Percentiles rank a stretch among this genome's conserved stretches.
These are phyloP conservation scores for Dorcus parallelipipedus DNA, from an alignment of 2,888 invertebrate species.

Conservation along the genomic window DNA sequence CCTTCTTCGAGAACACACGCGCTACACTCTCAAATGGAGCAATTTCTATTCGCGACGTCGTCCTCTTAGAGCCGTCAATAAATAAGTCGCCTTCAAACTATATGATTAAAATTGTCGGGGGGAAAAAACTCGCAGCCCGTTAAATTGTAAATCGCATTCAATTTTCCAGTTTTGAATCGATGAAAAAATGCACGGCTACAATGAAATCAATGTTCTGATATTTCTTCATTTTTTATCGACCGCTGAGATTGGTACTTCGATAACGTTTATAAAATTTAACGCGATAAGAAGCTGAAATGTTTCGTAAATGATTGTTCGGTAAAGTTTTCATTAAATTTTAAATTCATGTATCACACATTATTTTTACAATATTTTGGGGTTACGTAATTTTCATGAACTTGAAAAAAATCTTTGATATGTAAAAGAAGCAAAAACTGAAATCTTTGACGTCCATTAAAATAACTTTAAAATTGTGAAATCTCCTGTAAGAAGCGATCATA, in stretches of 20 bases:
- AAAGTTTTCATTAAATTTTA: no score
- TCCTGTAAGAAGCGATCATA: background rate
- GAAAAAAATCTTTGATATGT: no score
- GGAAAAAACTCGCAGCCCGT: conserved; percentile 34
- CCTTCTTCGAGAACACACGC: conserved; percentile 28
- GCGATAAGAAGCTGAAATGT: no score
- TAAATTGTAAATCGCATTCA: conserved; percentile 35
- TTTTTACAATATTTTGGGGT: no score
- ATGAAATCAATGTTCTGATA: conserved; percentile 24
- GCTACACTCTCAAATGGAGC: conserved; percentile 30
- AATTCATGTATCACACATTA: no score
- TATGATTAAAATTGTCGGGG: conserved; percentile 35
- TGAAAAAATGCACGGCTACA: conserved; percentile 23
- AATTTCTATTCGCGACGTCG: conserved; percentile 34
- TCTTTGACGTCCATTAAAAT: no score
- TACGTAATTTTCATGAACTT: no score
- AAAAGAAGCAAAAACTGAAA: no score
- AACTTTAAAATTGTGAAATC: background rate
- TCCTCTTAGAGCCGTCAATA: conserved; percentile 27
- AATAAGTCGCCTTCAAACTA: conserved; percentile 35
- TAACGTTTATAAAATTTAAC: background rate
- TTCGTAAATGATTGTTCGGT: no score
- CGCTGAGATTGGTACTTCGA: background rate
- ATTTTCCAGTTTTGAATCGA: conserved; percentile 20
- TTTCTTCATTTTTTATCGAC: conserved; percentile 16